phyloP scores from a whole-genome alignment of 1,140 invertebrate genomes.

The Drosophila repletoides region DNA sequence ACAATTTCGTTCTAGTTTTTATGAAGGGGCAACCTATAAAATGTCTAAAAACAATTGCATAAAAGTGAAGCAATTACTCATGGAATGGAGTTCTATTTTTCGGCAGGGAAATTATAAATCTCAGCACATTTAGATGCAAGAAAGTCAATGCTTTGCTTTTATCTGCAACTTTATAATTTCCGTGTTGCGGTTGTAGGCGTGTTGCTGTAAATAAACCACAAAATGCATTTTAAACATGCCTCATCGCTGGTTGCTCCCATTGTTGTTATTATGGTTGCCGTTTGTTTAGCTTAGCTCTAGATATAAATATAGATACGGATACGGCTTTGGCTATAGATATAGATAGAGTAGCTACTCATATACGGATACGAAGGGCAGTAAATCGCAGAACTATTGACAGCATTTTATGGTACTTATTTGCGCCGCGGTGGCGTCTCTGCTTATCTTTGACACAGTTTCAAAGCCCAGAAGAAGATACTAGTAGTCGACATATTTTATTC shows the following conservation, averaged over 20 bases:
- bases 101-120: conserved; percentile 61
- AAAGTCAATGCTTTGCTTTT: conserved; percentile 31
- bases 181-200: no score
- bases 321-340: conserved; percentile 41
- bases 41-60: conserved; percentile 35
- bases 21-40: no score
- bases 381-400: conserved; percentile 48
- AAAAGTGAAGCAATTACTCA: conserved; percentile 42
- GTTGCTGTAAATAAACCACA: conserved; percentile 57
- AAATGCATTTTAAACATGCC: conserved; percentile 44
- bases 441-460: conserved; percentile 45
- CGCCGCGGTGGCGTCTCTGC: conserved; percentile 23
- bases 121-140: conserved; percentile 11
- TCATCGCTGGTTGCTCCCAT: conserved; percentile 2
- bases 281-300: conserved; percentile 59
- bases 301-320: conserved; percentile 37
- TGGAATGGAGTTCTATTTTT: conserved; percentile 5
- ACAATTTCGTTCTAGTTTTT: no score
- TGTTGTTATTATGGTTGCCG: conserved; percentile 7
- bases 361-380: conserved; percentile 44
- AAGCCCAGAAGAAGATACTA: not conserved
- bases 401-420: conserved; percentile 18
- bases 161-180: conserved; percentile 70
- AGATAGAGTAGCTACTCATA: conserved; percentile 34
- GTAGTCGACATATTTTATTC: conserved; percentile 3